Evolutionary conservation across 2,797 vertebrate genomes (phyloP), one percentile per base, ranked within the genome.

Genomic region (Melanotaenia maccullochi): DNA sequence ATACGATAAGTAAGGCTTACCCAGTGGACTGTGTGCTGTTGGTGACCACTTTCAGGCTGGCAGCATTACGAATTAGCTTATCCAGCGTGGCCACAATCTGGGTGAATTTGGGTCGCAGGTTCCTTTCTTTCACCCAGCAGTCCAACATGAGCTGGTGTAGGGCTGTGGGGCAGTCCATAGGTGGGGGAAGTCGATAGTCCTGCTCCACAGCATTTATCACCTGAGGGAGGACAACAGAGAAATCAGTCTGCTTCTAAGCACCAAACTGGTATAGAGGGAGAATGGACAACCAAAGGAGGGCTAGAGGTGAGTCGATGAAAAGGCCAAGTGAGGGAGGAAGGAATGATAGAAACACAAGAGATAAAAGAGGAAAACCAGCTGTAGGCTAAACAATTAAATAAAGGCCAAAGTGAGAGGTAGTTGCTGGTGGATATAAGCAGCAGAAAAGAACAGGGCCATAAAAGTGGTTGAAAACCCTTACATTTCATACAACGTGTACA

Each of bases 181-280:
- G 98, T 2, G 98, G 97, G 5, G 98, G 98, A 78, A 99, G 92
- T 89, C 98, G 95, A 86, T 99, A 99, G 85, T 99, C 98, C 91
- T 99, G 97, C 92, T 99, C 98, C 80, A 99, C 97, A 0, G 98
- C 98, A 0, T 99, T 99, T 92, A 99, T 99, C 87, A 99, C 98
- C 98, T 99, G 78, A 33, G 65, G 49, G 69, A 76, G 24, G 65
- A 71, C 12, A 20, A 44, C 28, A 76, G 42, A 72, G 55, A 73
- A 79, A 78, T 78, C 58, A 61, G 71, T 79, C 25, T 22, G 68
- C 57, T 61, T 73, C 8, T 7, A 77, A 71, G 76, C 33, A 3
- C 57, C 0, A 25, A 58, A 54, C 20, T 7, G 52, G 47, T 30
- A n/a, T 13, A 55, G 67, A 33, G 40, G 25, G 62, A 62, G 36